phyloP scores from a whole-genome alignment of 1,140 invertebrate genomes.

The Sitophilus oryzae region DNA sequence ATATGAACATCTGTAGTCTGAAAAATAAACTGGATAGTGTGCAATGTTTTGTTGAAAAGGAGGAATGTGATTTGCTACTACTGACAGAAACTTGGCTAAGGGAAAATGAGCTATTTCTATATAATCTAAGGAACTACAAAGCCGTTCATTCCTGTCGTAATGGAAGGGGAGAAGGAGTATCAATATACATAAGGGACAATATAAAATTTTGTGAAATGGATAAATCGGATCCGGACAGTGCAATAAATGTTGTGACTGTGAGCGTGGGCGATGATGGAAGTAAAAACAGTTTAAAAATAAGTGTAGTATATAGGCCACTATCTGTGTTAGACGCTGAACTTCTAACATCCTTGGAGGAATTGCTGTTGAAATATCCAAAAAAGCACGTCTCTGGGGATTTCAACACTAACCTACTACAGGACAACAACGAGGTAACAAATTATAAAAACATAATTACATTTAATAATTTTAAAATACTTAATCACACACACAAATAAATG shows the following conservation, averaged over 20 bases:
- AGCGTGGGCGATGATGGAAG: conserved; percentile 3
- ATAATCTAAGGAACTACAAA: background rate
- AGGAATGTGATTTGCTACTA: conserved; percentile 41
- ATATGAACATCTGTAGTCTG: too few relatives aligned
- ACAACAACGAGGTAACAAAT: too few relatives aligned
- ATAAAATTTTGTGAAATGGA: background rate
- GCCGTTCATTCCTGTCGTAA: conserved; percentile 1
- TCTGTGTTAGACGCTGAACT: too few relatives aligned
- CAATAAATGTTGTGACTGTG: background rate
- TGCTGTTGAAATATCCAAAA: background rate
- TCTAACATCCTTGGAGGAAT: too few relatives aligned
- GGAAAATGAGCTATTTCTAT: background rate
- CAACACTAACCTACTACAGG: background rate
- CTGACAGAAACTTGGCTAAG: conserved; percentile 34
- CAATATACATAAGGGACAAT: background rate
- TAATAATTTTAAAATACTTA: too few relatives aligned
- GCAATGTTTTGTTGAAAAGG: too few relatives aligned
- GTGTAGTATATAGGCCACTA: background rate
- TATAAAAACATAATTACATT: too few relatives aligned
- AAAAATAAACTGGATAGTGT: too few relatives aligned
- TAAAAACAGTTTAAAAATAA: background rate
- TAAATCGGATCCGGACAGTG: background rate
- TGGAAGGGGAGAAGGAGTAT: background rate
- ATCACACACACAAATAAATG: too few relatives aligned
- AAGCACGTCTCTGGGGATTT: background rate